Base-by-base conservation (phyloP, 2,113 vertebrate species). In the Heterotis niloticus region DNA sequence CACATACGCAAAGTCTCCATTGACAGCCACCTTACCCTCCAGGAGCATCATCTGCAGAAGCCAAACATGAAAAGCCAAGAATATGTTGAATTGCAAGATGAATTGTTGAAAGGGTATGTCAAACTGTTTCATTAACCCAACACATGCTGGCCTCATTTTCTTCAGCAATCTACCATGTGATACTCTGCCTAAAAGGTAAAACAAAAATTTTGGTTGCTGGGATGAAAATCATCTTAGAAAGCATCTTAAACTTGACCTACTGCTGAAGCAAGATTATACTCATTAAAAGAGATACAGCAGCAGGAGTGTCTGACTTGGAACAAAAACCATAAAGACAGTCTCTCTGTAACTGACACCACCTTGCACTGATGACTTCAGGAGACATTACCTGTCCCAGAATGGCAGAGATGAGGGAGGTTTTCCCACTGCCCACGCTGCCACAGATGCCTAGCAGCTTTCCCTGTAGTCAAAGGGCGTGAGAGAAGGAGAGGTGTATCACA, bases 391-490 rank as follows among this genome's bases (percentile, higher is more conserved):
- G 96, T 83, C 96, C 96, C 81, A 98, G 91, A 86, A 97, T 91
- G 74, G 95, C 94, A 26, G 96, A 96, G 81, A 96, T 93, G 65
- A 98, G 91, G 1, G 96, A 97, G 5, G 95, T 96, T 88, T 98
- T 98, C 82, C 96, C 96, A 5, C 95, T 95, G 85, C 96, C 96
- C 70, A 98, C 96, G 78, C 94, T 95, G 81, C 96, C 96, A 82
- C 96, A 98, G 86, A 98, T 95, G 75, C 96, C 96, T 70, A 97
- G 90, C 85, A 98, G 92, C 83, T 93, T 94, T 54, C 94, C 96
- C 96, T 97, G 85, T 13, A 7, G 34, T 7, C 34, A 12, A 20
- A 20, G 34, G 57, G 54, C 54, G 18, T 69, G n/a, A 81, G 12
- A 26, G 57, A 72, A 67, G 20, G 16, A 57, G 23, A 66, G 1